phyloP scores from a whole-genome alignment of 92 coral and sea anemone species.

The Micromussa lordhowensis region DNA sequence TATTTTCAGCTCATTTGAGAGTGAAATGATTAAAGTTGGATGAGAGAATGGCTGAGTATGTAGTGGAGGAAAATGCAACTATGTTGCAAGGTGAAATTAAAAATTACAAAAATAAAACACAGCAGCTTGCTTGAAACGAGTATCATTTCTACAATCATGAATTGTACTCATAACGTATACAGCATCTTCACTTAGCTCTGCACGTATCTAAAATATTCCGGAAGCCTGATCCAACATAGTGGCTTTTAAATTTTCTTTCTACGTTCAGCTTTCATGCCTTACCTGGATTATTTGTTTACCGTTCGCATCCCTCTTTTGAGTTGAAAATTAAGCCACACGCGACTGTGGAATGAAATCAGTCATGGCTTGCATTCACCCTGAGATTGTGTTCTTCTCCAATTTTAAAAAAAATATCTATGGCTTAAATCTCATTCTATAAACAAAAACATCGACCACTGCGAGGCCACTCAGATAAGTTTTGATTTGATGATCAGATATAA shows the following conservation, averaged over 20 bases:
- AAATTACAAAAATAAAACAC: too few relatives aligned
- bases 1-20: neutral
- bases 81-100: neutral
- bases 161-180: too few relatives aligned
- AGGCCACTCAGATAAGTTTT: neutral
- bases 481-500: slow-evolving; percentile 6
- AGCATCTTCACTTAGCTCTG: neutral
- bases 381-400: neutral
- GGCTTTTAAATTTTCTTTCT: neutral
- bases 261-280: neutral
- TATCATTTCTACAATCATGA: neutral
- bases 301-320: neutral
- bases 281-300: neutral
- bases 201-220: neutral
- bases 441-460: neutral
- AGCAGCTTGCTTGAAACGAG: too few relatives aligned
- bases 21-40: neutral
- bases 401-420: too few relatives aligned
- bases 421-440: neutral
- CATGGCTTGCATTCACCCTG: neutral
- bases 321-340: neutral
- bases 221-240: neutral
- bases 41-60: neutral
- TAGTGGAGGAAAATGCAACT: neutral
- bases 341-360: neutral